These are phyloP conservation scores for Takifugu flavidus DNA, from an alignment of 2,113 vertebrate species.

Conservation along the genomic window DNA sequence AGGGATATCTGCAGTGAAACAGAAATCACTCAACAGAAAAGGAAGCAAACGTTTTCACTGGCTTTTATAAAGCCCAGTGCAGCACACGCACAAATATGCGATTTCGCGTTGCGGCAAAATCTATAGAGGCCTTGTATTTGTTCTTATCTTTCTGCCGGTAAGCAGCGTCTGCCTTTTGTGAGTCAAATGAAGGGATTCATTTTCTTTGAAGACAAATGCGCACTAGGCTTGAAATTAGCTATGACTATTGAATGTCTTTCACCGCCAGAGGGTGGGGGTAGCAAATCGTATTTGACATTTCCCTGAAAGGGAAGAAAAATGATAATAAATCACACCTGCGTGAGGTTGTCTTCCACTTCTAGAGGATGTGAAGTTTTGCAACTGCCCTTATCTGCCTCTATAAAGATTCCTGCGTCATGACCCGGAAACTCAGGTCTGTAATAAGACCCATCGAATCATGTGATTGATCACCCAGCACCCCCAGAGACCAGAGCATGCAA, in stretches of 20 bases:
- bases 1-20: neutral
- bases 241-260: slow-evolving; percentile 3
- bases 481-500: slow-evolving; percentile 43
- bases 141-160: slow-evolving; percentile 3
- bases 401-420: slow-evolving; percentile 63
- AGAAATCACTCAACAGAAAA: too few species aligned
- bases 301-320: slow-evolving; percentile 36
- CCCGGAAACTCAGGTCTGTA: slow-evolving; percentile 63
- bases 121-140: slow-evolving; percentile 13
- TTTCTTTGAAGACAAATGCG: slow-evolving; percentile 10
- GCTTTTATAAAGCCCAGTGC: slow-evolving; percentile 23
- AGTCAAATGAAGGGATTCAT: slow-evolving; percentile 2
- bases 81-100: slow-evolving; percentile 15
- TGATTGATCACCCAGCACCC: slow-evolving; percentile 59
- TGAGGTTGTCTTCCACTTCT: slow-evolving; percentile 26
- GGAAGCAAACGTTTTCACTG: slow-evolving; percentile 1
- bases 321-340: slow-evolving; percentile 66
- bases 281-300: slow-evolving; percentile 43
- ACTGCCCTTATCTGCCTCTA: slow-evolving; percentile 50
- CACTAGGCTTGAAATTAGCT: neutral
- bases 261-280: neutral
- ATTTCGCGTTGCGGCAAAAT: slow-evolving; percentile 13
- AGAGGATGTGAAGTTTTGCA: slow-evolving; percentile 40
- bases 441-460: slow-evolving; percentile 66
- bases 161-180: slow-evolving; percentile 1